Percentiles rank a stretch among this genome's conserved stretches.
phyloP scores from a whole-genome alignment of 2,113 vertebrate genomes.

The Dromaius novaehollandiae region DNA sequence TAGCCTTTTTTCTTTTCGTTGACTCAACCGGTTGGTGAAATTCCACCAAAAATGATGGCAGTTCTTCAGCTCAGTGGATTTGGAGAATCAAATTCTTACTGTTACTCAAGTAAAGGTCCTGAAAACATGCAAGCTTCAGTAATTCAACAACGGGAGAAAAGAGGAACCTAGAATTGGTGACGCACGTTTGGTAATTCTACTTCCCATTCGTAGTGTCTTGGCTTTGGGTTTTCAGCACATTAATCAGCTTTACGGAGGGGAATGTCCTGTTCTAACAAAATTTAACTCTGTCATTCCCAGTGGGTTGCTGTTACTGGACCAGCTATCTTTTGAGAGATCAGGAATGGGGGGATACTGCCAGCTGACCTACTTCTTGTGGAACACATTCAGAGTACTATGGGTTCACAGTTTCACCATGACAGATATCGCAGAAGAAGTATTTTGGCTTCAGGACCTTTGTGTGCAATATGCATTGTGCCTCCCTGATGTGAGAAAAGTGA shows the following conservation, averaged over 20 bases:
- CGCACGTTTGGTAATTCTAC: not conserved
- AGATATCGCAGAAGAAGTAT: not conserved
- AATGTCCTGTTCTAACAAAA: not conserved
- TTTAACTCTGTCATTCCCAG: not conserved
- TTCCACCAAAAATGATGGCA: conserved; percentile 28
- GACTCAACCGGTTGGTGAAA: conserved; percentile 37
- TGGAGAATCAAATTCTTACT: conserved; percentile 46
- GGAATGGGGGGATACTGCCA: not conserved
- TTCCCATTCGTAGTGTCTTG: conserved; percentile 48
- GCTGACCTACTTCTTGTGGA: not conserved
- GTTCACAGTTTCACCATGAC: not conserved
- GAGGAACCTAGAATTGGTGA: conserved; percentile 55
- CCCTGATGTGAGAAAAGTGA: not conserved
- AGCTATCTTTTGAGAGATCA: not conserved
- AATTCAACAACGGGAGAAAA: conserved; percentile 48
- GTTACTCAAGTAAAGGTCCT: conserved; percentile 12
- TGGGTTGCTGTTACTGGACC: not conserved
- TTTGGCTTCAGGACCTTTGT: not conserved
- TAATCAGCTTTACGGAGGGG: conserved; percentile 11
- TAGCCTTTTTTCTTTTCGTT: not conserved
- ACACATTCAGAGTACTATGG: not conserved
- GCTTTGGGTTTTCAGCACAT: conserved; percentile 39
- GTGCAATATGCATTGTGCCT: accelerated
- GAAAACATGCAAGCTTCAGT: conserved; percentile 25
- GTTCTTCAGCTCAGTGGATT: conserved; percentile 26